A percentile compares a stretch with the other conserved stretches of the same genome.
Evolutionary conservation across 2,888 invertebrate species (phyloP).

Genomic region (Drosophila sordidula): DNA sequence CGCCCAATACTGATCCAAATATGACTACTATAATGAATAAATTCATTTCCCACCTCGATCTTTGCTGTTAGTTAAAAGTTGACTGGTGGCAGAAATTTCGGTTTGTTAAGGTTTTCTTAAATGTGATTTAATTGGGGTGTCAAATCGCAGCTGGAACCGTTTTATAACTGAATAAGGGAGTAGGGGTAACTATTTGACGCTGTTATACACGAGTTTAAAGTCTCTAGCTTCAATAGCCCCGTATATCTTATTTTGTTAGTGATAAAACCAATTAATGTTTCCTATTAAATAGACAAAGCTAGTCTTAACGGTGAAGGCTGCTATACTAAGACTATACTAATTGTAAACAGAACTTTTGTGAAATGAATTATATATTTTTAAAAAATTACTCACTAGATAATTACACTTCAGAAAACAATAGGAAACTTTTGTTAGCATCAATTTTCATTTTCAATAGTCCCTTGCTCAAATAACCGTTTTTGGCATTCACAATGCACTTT

Average conservation of each 20-base stretch:
- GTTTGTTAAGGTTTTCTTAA: neutral
- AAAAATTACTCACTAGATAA: neutral
- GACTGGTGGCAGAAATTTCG: neutral
- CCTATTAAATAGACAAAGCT: neutral
- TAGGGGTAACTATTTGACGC: no score
- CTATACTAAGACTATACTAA: no score
- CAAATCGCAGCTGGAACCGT: neutral
- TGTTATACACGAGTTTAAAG: no score
- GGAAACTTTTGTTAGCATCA: neutral
- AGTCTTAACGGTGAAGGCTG: neutral
- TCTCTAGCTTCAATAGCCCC: no score
- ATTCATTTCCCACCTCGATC: neutral
- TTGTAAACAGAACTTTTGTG: neutral
- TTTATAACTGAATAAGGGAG: neutral
- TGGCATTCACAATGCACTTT: neutral
- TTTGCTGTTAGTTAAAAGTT: neutral
- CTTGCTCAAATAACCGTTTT: neutral
- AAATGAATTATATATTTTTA: neutral
- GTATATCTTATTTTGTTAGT: no score
- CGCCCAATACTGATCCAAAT: neutral
- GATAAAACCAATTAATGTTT: neutral
- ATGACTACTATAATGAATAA: neutral
- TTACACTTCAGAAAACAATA: neutral
- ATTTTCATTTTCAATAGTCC: neutral
- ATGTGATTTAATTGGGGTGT: neutral